Evolutionary conservation across 1,140 invertebrate species (phyloP).

Genomic region (Zophobas morio): DNA sequence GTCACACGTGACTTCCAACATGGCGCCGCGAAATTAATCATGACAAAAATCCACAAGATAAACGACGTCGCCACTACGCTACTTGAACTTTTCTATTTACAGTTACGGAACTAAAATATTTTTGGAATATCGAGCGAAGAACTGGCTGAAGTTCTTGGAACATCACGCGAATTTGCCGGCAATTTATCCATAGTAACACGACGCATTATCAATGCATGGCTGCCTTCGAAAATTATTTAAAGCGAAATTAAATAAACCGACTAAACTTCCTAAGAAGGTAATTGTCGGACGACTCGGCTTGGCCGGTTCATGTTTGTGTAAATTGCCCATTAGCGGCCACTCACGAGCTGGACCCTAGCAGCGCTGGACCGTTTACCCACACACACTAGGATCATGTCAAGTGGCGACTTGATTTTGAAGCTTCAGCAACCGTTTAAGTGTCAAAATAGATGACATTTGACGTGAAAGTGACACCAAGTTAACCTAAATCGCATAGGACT

Average conservation of each 20-base stretch:
- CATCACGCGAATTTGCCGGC: slow-evolving; percentile 12
- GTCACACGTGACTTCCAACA: not conserved
- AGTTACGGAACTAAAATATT: slow-evolving; percentile 30
- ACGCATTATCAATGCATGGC: slow-evolving; percentile 18
- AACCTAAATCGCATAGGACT: too few relatives aligned
- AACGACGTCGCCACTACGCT: not conserved
- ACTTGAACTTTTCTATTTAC: slow-evolving; percentile 1
- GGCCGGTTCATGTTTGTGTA: slow-evolving; percentile 28
- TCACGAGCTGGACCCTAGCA: not conserved
- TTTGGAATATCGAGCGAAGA: slow-evolving; percentile 1
- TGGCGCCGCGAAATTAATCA: not conserved
- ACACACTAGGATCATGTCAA: too few relatives aligned
- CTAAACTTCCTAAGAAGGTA: slow-evolving; percentile 27
- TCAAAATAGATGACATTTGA: too few relatives aligned
- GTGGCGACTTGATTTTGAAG: too few relatives aligned
- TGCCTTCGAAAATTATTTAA: slow-evolving; percentile 24
- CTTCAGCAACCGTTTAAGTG: too few relatives aligned
- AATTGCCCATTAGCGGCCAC: slow-evolving; percentile 22
- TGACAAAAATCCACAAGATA: not conserved
- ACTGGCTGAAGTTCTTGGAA: slow-evolving; percentile 13
- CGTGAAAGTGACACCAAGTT: too few relatives aligned
- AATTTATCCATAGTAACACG: slow-evolving; percentile 5
- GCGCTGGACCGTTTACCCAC: too few relatives aligned
- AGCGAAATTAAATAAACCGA: slow-evolving; percentile 30
- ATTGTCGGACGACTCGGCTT: slow-evolving; percentile 19